Base-by-base conservation (phyloP, 2,113 vertebrate species). In the Nycticebus coucang region DNA sequence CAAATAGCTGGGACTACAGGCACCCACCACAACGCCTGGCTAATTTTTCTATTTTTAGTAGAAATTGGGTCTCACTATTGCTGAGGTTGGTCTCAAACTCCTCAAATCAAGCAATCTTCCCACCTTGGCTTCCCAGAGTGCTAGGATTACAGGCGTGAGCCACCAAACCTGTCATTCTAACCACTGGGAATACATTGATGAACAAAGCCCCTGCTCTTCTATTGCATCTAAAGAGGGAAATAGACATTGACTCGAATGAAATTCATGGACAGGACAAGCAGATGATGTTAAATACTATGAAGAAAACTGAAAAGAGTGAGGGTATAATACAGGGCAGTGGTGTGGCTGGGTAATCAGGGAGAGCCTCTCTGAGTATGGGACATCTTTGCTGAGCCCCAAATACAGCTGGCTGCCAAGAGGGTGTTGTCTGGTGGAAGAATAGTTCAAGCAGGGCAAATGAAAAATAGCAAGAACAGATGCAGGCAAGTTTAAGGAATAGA, bases 401-500 rank as follows among this genome's bases (percentile, higher is more conserved):
- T 37, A 17, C 5, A 71, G 35, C 60, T 45, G 37, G 26, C 53
- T 88, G 69, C n/a, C 55, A 72, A 83, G 87, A 69, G 12, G 37
- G 55, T 59, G 22, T 68, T 77, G 72, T 77, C 13, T 71, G 9
- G 59, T 26, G 50, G 53, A 26, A 50, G 68, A 69, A 30, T 69
- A 55, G 87, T 92, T 89, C 93, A 92, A 64, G 69, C 30, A 91
- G 35, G 8, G 41, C 37, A 81, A 91, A 64, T 64, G 10, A n/a
- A 50, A 81, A 88, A 41, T 7, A 57, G 80, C 50, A 84, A 93
- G 60, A 91, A 24, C 60, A 83, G 88, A 95, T 64, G 28, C 22
- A 83, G 33, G 64, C 82, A 96, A 79, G 26, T 93, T 85, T n/a
- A 87, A 94, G 30, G 68, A 94, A 94, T 77, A 93, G 15, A 95